Evolutionary conservation across 2,113 vertebrate species (phyloP).

Genomic region (Isurus oxyrinchus): DNA sequence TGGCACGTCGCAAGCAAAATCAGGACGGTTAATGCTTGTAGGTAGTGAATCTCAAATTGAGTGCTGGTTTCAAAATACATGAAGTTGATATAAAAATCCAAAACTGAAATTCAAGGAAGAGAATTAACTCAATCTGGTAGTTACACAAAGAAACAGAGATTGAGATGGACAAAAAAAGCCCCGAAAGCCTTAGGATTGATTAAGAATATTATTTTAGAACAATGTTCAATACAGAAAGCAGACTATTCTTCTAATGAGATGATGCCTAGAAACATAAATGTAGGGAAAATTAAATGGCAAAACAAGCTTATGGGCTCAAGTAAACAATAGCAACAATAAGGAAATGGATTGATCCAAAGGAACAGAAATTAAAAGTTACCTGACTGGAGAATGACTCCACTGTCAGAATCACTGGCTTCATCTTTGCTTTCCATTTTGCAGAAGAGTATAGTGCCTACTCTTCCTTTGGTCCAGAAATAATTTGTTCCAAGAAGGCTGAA

Average conservation of each 20-base stretch:
- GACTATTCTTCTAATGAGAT: not conserved
- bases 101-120: not conserved
- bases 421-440: slow-evolving; percentile 66
- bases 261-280: not conserved
- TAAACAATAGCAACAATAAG: no score
- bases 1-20: not conserved
- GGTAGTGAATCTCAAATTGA: not conserved
- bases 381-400: slow-evolving; percentile 78
- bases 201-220: not conserved
- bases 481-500: not conserved
- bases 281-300: not conserved
- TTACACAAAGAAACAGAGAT: not conserved
- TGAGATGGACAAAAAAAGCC: not conserved
- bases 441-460: not conserved
- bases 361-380: slow-evolving; percentile 54
- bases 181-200: not conserved
- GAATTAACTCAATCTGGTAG: not conserved
- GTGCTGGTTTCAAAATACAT: not conserved
- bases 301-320: not conserved
- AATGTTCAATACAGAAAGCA: not conserved
- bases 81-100: not conserved
- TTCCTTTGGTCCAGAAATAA: not conserved
- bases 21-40: not conserved
- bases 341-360: not conserved
- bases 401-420: slow-evolving; percentile 78